phyloP scores from a whole-genome alignment of 2,888 invertebrate genomes.

The Mesochorus sp. region DNA sequence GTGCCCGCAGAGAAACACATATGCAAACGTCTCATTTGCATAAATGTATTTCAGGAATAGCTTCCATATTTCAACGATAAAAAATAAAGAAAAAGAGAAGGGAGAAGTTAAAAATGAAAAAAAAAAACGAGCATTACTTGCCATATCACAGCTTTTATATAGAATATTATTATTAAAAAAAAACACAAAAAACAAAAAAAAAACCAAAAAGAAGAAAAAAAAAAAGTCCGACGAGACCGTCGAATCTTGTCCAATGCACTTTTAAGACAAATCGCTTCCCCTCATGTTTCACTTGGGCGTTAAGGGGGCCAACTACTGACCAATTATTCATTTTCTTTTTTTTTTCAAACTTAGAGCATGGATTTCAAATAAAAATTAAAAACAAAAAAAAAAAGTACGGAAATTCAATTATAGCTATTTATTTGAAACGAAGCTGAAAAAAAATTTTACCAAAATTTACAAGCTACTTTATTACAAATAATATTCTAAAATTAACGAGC shows the following conservation, averaged over 20 bases:
- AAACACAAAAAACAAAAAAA: slow-evolving; percentile 3
- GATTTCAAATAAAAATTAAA: not conserved
- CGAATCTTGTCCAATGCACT: slow-evolving; percentile 26
- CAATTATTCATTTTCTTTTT: too few species aligned
- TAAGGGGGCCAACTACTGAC: slow-evolving; percentile 49
- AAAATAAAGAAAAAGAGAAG: slow-evolving; percentile 12
- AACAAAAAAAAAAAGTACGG: not conserved
- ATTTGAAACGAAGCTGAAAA: too few species aligned
- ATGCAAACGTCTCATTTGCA: slow-evolving; percentile 40
- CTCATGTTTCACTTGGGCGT: slow-evolving; percentile 40
- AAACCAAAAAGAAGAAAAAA: not conserved
- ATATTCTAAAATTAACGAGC: too few species aligned
- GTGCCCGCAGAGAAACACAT: not conserved
- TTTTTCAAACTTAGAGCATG: too few species aligned
- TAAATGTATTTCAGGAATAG: slow-evolving; percentile 32
- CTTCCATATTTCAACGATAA: slow-evolving; percentile 57
- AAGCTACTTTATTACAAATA: too few species aligned
- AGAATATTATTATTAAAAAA: not conserved
- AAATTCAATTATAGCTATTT: not conserved
- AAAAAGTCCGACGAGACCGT: slow-evolving; percentile 11
- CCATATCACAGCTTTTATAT: slow-evolving; percentile 33
- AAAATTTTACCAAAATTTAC: too few species aligned
- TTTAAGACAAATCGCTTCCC: slow-evolving; percentile 50
- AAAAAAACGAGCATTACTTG: slow-evolving; percentile 31
- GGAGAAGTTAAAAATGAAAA: too few species aligned